These are phyloP conservation scores for Aramus guarauna DNA, from an alignment of 2,113 vertebrate genomes.

Conservation along the genomic window DNA sequence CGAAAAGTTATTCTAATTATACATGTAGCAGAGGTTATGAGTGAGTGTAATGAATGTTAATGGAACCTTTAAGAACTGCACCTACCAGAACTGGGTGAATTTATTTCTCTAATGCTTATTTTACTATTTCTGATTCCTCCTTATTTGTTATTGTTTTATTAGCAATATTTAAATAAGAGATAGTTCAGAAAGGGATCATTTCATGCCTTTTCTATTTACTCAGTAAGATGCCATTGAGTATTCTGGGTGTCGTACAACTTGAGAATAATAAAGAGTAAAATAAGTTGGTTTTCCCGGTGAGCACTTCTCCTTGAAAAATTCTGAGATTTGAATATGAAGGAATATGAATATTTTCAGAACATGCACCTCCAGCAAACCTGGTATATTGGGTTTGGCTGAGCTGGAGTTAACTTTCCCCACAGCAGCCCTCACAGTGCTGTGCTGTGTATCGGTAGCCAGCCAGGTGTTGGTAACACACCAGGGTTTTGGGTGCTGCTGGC, in stretches of 20 bases:
- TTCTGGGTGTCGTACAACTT: not conserved
- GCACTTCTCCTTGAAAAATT: not conserved
- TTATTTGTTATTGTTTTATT: not conserved
- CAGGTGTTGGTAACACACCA: no score
- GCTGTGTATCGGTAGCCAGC: no score
- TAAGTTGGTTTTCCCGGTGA: not conserved
- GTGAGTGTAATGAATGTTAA: not conserved
- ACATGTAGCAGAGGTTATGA: not conserved
- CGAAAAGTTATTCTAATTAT: not conserved
- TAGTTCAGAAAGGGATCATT: not conserved
- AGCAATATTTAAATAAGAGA: not conserved
- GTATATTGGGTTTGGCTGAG: no score
- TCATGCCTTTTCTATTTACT: not conserved
- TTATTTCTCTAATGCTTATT: not conserved
- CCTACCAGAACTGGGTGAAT: not conserved
- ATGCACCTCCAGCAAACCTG: not conserved
- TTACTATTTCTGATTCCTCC: not conserved
- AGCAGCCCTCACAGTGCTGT: no score
- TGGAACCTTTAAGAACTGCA: not conserved
- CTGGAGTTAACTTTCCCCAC: no score
- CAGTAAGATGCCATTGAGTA: not conserved
- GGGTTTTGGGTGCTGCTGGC: no score
- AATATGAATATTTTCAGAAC: not conserved
- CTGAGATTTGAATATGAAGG: not conserved
- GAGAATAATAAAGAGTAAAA: not conserved